These are phyloP conservation scores for Copidosoma floridanum DNA, from an alignment of 1,140 invertebrate genomes.

Conservation along the genomic window DNA sequence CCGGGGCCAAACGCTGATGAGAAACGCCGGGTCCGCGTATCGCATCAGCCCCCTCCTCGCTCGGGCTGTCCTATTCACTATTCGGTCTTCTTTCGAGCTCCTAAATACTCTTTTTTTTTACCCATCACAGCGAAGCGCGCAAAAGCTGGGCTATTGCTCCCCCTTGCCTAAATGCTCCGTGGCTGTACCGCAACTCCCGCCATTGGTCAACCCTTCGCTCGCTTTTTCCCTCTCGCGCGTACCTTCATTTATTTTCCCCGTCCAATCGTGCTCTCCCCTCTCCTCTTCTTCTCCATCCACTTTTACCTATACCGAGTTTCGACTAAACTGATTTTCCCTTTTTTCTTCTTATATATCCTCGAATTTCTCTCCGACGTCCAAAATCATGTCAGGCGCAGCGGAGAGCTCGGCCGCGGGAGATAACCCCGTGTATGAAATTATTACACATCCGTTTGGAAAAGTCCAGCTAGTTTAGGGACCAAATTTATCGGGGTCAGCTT, in stretches of 20 bases:
- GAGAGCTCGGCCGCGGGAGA: too few species aligned
- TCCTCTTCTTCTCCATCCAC: background rate
- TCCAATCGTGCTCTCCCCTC: background rate
- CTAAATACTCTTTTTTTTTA: conserved; percentile 7
- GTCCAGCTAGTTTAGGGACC: background rate
- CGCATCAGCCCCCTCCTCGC: too few species aligned
- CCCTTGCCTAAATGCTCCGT: conserved; percentile 7
- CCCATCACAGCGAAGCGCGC: too few species aligned
- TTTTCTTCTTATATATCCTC: background rate
- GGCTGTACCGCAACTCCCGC: too few species aligned
- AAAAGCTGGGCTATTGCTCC: too few species aligned
- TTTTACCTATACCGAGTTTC: background rate
- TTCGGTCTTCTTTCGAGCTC: background rate
- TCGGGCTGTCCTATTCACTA: too few species aligned
- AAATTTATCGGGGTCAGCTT: too few species aligned
- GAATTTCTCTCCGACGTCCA: background rate
- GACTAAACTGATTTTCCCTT: background rate
- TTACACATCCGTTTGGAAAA: background rate
- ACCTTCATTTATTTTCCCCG: conserved; percentile 2
- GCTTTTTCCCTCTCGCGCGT: background rate
- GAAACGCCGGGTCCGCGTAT: too few species aligned
- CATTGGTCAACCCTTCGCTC: conserved; percentile 10
- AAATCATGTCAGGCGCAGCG: conserved; percentile 13
- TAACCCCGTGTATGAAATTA: too few species aligned
- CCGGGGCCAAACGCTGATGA: conserved; percentile 12